Evolutionary conservation across 37 sponge, comb jelly and placozoan species (phyloP), one percentile per base, ranked within the genome.

Genomic region (Cliona cf. orientalis): DNA sequence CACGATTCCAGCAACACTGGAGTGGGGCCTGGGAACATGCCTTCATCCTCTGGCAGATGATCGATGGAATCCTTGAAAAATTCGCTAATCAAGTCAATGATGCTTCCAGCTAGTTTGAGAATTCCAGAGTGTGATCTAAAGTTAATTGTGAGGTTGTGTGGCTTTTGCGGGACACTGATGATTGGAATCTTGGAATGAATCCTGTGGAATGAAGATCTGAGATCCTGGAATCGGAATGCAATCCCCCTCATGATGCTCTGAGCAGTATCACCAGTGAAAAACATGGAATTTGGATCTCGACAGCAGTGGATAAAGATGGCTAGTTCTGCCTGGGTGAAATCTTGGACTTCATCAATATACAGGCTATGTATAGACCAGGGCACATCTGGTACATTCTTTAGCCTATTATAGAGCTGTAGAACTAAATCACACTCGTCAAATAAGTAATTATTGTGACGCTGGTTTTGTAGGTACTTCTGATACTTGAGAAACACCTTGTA

Each of bases 161-260:
- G 82, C 41, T 82, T 41, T 25, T 72, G 72, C 31, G 82, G 82
- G 5, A 82, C 73, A 22, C 31, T 45, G 1, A 76, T 32, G 0
- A 5, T 17, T 21, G 42, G 40, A 0, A 29, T 39, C 3, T 57
- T 66, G 6, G 68, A 2, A 40, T 77, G 19, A 31, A 73, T 71
- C 19, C 43, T 25, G 45, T 91, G 75, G 32, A 91, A 95, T 17
- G 76, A 61, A 2, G 89, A 85, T 3, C 90, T 74, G 23, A 95
- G 80, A 42, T 95, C 95, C 55, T 85, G 40, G 65, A 95, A 95
- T 17, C 95, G 89, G 49, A 95, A 95, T 44, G 93, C 66, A 37
- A 93, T 89, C 0, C 93, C 93, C 58, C 93, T 63, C 93, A 93
- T 93, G 57, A 93, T 93, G 62, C 91, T 85, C 67, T 93, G 93